Base-by-base conservation (phyloP, 2,113 vertebrate species). In the Cyanoderma ruficeps region DNA sequence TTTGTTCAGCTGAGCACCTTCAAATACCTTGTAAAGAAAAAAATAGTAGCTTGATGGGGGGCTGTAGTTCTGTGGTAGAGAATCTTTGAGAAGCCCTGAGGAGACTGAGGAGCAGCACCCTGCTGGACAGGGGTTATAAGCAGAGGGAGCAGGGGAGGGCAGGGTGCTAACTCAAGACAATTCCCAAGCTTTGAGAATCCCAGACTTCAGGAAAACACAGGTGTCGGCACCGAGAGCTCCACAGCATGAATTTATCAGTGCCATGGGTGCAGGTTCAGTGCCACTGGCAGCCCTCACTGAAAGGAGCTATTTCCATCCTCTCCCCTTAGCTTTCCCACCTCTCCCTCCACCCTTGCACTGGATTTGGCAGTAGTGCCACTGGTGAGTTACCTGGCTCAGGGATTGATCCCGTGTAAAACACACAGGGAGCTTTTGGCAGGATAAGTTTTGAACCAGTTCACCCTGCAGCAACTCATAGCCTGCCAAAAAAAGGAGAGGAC, bases 391-490 rank as follows among this genome's bases (percentile, higher is more conserved):
- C 42, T 78, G 87, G n/a, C n/a, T 67, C 42, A 13, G 61, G 4
- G 6, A 13, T 7, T 30, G 44, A 65, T 60, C 49, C 76, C 27
- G 3, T 0, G 0, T 27, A 2, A 49, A 70, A 9, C 20, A 7
- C 52, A 6, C 31, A 20, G 63, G 55, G 33, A 77, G 31, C 12
- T 39, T 85, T n/a, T 57, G 52, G 25, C 47, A 3, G 4, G 42
- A 3, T 7, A 2, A 23, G 7, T 11, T 87, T 63, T 35, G 67
- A 64, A 41, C 8, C 42, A 15, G n/a, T 27, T 93, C 69, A 61
- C 27, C 25, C 33, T 42, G 42, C 53, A 77, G 50, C 30, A 17
- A 1, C 50, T 37, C 1, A 0, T 31, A 8, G 27, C 17, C 23
- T 82, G 47, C 50, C 16, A 33, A 24, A 50, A 39, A 33, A 47